Evolutionary conservation across 2,888 invertebrate species (phyloP).

Genomic region (Drosophila vallismaia): DNA sequence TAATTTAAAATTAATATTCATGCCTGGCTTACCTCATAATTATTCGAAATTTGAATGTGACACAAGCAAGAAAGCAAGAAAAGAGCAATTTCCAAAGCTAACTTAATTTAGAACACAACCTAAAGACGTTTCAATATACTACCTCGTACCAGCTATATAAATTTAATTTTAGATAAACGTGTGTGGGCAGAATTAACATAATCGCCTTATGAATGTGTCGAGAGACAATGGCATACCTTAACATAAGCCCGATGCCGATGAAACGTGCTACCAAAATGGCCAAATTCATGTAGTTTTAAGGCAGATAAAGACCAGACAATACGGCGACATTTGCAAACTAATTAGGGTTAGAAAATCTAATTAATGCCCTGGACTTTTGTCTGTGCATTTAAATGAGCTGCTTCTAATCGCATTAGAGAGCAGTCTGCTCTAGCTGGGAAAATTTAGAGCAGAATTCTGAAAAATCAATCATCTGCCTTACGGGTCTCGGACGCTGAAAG

Average conservation of each 20-base stretch:
- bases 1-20: slow-evolving; percentile 22
- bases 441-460: slow-evolving; percentile 23
- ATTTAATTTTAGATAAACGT: slow-evolving; percentile 54
- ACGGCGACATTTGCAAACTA: slow-evolving; percentile 31
- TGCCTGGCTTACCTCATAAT: background rate
- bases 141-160: slow-evolving; percentile 12
- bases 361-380: slow-evolving; percentile 29
- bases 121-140: slow-evolving; percentile 7
- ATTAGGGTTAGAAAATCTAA: slow-evolving; percentile 49
- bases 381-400: slow-evolving; percentile 43
- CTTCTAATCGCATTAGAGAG: slow-evolving; percentile 27
- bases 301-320: slow-evolving; percentile 36
- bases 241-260: slow-evolving; percentile 39
- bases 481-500: slow-evolving; percentile 18
- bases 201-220: slow-evolving; percentile 50
- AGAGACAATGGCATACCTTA: slow-evolving; percentile 25
- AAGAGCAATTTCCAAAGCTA: background rate
- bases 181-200: slow-evolving; percentile 54
- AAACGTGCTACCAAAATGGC: background rate
- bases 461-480: slow-evolving; percentile 58
- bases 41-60: background rate
- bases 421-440: slow-evolving; percentile 1
- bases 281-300: slow-evolving; percentile 2
- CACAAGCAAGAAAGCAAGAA: background rate
- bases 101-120: background rate